These are phyloP conservation scores for Scaptomyza cyrtandrae DNA, from an alignment of 2,888 invertebrate species.

Conservation along the genomic window DNA sequence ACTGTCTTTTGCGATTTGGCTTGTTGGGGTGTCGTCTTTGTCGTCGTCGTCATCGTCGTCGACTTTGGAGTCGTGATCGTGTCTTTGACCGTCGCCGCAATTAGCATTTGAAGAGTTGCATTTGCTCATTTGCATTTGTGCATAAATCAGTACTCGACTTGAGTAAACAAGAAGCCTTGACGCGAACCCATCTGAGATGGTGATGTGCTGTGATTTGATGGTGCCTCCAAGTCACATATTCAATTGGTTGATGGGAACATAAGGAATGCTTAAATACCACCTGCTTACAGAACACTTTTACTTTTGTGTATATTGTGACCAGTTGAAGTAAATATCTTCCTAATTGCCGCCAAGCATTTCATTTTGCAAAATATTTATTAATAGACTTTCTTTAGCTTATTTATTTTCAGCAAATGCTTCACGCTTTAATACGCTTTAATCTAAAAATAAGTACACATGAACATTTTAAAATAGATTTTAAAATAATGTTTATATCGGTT, in stretches of 20 bases:
- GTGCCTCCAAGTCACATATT: constrained; percentile 18
- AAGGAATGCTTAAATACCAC: constrained; percentile 28
- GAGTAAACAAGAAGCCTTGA: constrained; percentile 41
- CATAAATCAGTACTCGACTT: constrained; percentile 60
- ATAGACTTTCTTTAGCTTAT: neutral
- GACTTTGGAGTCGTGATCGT: constrained; percentile 44
- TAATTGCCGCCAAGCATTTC: neutral
- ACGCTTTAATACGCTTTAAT: neutral
- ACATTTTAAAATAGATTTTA: no score
- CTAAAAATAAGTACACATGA: no score
- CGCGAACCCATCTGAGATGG: constrained; percentile 13
- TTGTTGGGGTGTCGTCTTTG: constrained; percentile 31
- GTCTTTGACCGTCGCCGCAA: constrained; percentile 76
- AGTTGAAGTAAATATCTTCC: neutral
- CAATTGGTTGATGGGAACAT: constrained; percentile 14
- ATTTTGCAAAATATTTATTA: neutral
- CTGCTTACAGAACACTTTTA: constrained; percentile 45
- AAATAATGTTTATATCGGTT: neutral
- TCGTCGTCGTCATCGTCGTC: neutral
- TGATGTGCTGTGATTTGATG: constrained; percentile 4
- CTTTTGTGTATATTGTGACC: constrained; percentile 30
- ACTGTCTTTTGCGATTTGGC: constrained; percentile 58
- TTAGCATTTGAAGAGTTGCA: constrained; percentile 80
- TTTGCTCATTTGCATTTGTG: constrained; percentile 72
- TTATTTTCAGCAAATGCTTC: constrained; percentile 21